Percentiles rank a stretch among this genome's conserved stretches.
Conservation (phyloP, 1,140 invertebrate genomes). For the Drosophila cardini region DNA sequence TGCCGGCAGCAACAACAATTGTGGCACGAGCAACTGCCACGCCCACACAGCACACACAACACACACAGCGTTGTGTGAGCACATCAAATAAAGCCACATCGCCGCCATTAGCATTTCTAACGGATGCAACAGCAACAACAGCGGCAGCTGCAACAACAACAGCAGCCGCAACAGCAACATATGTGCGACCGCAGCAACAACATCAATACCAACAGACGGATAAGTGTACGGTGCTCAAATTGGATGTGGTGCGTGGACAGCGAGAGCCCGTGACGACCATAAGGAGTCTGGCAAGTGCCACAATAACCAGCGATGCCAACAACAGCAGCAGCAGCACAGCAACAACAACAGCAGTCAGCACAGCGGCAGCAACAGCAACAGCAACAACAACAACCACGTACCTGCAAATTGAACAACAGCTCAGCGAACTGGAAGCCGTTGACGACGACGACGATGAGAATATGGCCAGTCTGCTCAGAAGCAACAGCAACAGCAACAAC, state of each 20-base stretch:
- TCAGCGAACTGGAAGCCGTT: constrained; percentile 67
- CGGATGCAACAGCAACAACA: constrained; percentile 33
- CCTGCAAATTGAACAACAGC: constrained; percentile 76
- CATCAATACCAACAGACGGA: constrained; percentile 83
- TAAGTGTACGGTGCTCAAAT: constrained; percentile 79
- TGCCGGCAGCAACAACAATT: constrained; percentile 70
- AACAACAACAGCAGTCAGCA: constrained; percentile 24
- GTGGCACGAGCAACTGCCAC: constrained; percentile 48
- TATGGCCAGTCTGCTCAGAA: constrained; percentile 68
- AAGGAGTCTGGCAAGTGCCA: constrained; percentile 36
- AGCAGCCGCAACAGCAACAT: background rate
- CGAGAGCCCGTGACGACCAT: constrained; percentile 42
- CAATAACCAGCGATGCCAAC: constrained; percentile 2
- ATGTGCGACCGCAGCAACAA: constrained; percentile 70
- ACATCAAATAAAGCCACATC: constrained; percentile 81
- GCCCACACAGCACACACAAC: background rate
- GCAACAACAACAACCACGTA: constrained; percentile 58
- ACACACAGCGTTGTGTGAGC: constrained; percentile 40
- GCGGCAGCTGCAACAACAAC: constrained; percentile 11
- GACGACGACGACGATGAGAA: constrained; percentile 71
- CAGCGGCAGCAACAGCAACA: constrained; percentile 14
- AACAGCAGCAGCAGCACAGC: constrained; percentile 11
- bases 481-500: constrained; percentile 30
- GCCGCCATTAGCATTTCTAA: constrained; percentile 68
- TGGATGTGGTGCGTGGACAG: constrained; percentile 67